Conservation (phyloP, 2,113 vertebrate species). For the Sturnus vulgaris region DNA sequence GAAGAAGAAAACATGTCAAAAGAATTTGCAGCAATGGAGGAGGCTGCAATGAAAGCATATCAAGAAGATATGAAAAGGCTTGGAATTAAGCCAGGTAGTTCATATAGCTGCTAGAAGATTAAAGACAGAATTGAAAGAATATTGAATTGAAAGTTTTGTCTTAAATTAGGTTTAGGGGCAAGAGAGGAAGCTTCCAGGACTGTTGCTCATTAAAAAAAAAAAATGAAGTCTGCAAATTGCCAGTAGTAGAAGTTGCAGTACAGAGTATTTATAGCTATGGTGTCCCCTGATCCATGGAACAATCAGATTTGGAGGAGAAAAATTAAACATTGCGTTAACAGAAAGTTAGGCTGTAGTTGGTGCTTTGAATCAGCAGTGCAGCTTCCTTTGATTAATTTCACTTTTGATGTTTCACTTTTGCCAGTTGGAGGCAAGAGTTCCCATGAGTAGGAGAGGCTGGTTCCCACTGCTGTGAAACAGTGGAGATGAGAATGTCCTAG, state of each 20-base stretch:
- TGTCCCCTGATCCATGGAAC: neutral
- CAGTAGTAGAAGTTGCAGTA: neutral
- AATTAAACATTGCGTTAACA: neutral
- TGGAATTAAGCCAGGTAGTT: slow-evolving; percentile 80
- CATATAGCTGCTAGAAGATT: slow-evolving; percentile 2
- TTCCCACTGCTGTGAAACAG: neutral
- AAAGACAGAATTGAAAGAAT: slow-evolving; percentile 33
- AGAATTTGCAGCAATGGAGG: slow-evolving; percentile 95
- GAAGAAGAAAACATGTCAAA: slow-evolving; percentile 89
- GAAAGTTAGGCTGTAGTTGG: neutral
- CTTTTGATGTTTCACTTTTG: neutral
- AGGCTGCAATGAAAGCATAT: slow-evolving; percentile 91
- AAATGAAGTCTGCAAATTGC: neutral
- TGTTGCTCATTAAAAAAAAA: neutral
- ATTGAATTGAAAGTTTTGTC: neutral
- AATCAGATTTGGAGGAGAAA: neutral
- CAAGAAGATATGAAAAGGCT: slow-evolving; percentile 93
- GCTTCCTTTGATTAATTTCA: neutral
- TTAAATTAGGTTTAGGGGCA: neutral
- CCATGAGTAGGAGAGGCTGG: neutral
- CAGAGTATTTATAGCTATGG: neutral
- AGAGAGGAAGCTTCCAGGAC: neutral
- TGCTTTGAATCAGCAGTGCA: neutral
- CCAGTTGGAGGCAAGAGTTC: neutral
- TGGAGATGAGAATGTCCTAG: neutral